Evolutionary conservation across 2,797 vertebrate genomes (phyloP).

Genomic region (Thunnus albacares): DNA sequence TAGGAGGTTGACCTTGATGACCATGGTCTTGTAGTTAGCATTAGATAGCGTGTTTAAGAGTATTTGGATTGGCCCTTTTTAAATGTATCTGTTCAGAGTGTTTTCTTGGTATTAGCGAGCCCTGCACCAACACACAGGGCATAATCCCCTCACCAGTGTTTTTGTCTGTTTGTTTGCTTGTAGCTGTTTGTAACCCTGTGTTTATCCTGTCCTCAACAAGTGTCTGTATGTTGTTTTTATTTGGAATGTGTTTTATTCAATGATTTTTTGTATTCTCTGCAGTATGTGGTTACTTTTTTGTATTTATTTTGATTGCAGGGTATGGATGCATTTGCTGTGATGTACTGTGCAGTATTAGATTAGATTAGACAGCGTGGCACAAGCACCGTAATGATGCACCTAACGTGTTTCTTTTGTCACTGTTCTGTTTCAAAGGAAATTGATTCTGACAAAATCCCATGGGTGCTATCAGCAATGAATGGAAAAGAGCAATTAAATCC

Average conservation of each 20-base stretch:
- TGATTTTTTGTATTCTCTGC: not conserved
- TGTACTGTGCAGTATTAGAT: constrained; percentile 46
- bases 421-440: constrained; percentile 73
- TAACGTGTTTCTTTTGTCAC: constrained; percentile 73
- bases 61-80: constrained; percentile 49
- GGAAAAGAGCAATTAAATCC: constrained; percentile 77
- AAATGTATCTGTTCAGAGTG: constrained; percentile 44
- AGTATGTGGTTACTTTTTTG: constrained; percentile 11
- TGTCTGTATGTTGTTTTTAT: constrained; percentile 39
- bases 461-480: constrained; percentile 74
- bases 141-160: constrained; percentile 48
- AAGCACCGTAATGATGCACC: constrained; percentile 66
- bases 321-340: constrained; percentile 54
- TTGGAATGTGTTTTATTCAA: constrained; percentile 7
- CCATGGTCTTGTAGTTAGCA: constrained; percentile 58
- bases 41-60: constrained; percentile 33
- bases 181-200: constrained; percentile 45
- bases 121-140: constrained; percentile 52
- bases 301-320: constrained; percentile 53
- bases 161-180: constrained; percentile 57
- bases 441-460: constrained; percentile 75
- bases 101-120: constrained; percentile 42
- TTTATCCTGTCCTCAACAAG: constrained; percentile 65
- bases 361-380: constrained; percentile 63
- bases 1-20: constrained; percentile 63